Conservation (phyloP, 2,888 invertebrate genomes). For the Dasypogon diadema region DNA sequence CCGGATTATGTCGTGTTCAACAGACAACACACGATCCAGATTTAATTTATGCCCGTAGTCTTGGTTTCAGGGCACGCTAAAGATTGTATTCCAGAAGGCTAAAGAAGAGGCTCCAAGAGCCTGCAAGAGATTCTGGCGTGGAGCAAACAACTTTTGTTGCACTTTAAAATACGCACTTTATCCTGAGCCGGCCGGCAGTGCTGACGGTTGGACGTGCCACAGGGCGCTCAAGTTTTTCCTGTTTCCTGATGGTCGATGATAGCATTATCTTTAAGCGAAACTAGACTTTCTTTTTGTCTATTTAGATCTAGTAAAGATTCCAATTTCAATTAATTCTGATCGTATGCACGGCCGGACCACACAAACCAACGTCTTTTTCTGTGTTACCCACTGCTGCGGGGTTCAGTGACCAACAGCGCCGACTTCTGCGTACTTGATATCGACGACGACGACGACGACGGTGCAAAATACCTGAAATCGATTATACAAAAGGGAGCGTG, state of each 20-base stretch:
- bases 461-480: conserved; percentile 30
- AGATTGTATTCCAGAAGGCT: conserved; percentile 11
- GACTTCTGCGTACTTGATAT: conserved; percentile 11
- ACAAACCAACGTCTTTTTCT: conserved; percentile 11
- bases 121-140: background rate
- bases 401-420: conserved; percentile 47
- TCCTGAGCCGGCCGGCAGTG: background rate
- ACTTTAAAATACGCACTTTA: conserved; percentile 28
- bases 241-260: conserved; percentile 40
- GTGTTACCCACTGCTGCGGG: conserved; percentile 7
- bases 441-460: too few species aligned
- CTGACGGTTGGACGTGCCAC: background rate
- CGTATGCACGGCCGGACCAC: conserved; percentile 48
- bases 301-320: conserved; percentile 26
- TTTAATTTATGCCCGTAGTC: conserved; percentile 41
- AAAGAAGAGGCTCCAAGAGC: background rate
- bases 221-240: conserved; percentile 43
- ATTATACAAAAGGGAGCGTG: conserved; percentile 33
- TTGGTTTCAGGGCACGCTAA: conserved; percentile 26
- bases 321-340: conserved; percentile 51
- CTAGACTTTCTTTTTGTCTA: conserved; percentile 38
- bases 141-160: conserved; percentile 43
- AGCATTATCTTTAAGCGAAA: conserved; percentile 31
- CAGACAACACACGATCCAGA: conserved; percentile 45
- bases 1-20: conserved; percentile 48